phyloP scores from a whole-genome alignment of 2,113 vertebrate species.

The Reinhardtius hippoglossoides region DNA sequence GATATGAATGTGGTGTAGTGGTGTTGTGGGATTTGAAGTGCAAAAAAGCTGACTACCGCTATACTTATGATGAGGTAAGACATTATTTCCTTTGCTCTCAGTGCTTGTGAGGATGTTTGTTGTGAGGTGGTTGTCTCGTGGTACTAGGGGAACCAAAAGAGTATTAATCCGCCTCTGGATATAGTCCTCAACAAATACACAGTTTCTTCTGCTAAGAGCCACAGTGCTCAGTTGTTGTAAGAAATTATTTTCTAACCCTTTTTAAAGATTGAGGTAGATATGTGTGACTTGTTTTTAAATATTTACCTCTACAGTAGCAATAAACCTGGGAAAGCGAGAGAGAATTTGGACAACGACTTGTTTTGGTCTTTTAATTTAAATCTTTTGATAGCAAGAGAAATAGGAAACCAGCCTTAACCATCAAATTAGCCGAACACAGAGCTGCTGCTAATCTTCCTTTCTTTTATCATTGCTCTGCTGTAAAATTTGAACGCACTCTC shows the following conservation, averaged over 20 bases:
- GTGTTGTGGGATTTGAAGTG: conserved; percentile 97
- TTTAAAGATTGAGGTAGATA: neutral
- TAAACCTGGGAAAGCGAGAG: too few species aligned
- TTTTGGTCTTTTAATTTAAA: too few species aligned
- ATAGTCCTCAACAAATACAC: neutral
- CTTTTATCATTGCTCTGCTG: neutral
- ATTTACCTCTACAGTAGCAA: neutral
- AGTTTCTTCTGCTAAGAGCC: too few species aligned
- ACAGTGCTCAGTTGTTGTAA: neutral
- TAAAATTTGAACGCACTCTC: neutral
- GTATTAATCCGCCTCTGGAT: too few species aligned
- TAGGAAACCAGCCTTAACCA: neutral
- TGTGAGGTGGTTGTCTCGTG: neutral
- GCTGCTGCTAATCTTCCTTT: neutral
- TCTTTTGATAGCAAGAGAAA: neutral
- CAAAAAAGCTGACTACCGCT: conserved; percentile 98
- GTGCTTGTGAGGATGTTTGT: neutral
- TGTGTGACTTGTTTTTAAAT: neutral
- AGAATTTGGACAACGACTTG: too few species aligned
- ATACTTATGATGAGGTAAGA: conserved; percentile 96
- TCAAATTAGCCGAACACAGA: neutral
- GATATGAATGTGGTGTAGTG: conserved; percentile 95
- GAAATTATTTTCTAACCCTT: neutral
- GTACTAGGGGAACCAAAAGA: too few species aligned
- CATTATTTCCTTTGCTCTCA: neutral